Evolutionary conservation across 2,888 invertebrate species (phyloP), one percentile per base, ranked within the genome.

Genomic region (Zootermopsis nevadensis): DNA sequence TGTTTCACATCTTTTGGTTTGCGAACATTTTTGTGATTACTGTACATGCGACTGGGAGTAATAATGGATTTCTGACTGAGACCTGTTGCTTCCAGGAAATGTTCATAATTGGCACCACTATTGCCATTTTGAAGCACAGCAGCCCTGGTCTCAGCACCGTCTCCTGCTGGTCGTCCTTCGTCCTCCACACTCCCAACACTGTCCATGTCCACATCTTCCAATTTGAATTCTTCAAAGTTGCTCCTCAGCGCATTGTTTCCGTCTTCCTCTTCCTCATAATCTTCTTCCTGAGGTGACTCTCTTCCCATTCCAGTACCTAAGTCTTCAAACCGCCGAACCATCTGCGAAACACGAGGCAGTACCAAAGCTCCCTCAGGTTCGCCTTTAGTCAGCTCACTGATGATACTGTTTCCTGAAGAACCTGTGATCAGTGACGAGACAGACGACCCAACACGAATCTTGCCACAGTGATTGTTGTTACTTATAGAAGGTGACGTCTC

Each of bases 1-100:
- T 95, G 93, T 88, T 95, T 95, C 72, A 95, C 92, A 88, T 95
- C 95, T 89, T 93, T 95, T 84, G 95, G 95, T 87, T 95, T 95
- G 83, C 95, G 89, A 88, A 95, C 94, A 87, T 92, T 94, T 87
- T 94, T 94, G 87, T 95, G 95, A 88, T 95, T 95, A 88, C 93
- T 95, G 80, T 95, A 91, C 83, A 94, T 91, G 86, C 95, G 89
- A 72, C 93, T 92, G 0, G 93, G 93, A 19, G 94, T 93, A 86
- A 94, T 91, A 87, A 95, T 94, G 74, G 95, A 94, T 89, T 95
- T 95, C 85, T 95, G 94, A 89, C 95, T 95, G 84, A 95, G 91
- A 82, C 95, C 95, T 81, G 95, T 95, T 31, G 94, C 93, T 89
- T 95, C 95, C 80, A 95, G 90, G 88, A 95, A 95, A 88, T 94